A percentile compares a stretch with the other conserved stretches of the same genome.
Conservation (phyloP, 64 coral and sea anemone genomes). For the Pachyseris speciosa region DNA sequence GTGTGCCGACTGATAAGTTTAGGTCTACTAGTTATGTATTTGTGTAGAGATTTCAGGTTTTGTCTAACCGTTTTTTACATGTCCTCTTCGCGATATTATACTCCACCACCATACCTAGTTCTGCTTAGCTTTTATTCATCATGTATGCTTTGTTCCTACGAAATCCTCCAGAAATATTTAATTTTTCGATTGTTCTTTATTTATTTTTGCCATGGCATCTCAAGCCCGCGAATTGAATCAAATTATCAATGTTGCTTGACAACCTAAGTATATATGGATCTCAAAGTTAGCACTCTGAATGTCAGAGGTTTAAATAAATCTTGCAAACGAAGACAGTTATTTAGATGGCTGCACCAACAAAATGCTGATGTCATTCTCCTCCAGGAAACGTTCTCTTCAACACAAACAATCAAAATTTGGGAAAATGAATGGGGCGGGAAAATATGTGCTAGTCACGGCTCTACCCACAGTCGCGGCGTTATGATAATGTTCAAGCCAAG, state of each 20-base stretch:
- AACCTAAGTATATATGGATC: background rate
- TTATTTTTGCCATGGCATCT: background rate
- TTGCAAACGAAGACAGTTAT: background rate
- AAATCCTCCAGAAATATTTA: background rate
- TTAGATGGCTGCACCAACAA: slow-evolving; percentile 41
- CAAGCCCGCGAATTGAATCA: background rate
- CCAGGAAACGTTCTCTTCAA: slow-evolving; percentile 22
- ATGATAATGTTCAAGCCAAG: background rate
- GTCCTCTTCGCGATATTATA: too few species aligned
- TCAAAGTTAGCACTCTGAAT: slow-evolving; percentile 2
- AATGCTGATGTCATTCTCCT: slow-evolving; percentile 3
- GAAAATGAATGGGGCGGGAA: background rate
- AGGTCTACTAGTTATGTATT: too few species aligned
- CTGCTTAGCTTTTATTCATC: too few species aligned
- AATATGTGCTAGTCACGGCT: background rate
- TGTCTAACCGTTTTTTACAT: too few species aligned
- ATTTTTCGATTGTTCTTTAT: background rate
- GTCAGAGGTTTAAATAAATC: slow-evolving; percentile 39
- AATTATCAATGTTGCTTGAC: background rate
- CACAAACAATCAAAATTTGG: background rate
- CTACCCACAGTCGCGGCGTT: background rate
- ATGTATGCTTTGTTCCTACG: background rate
- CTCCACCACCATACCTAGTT: too few species aligned
- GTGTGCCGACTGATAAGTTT: too few species aligned
- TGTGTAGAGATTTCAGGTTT: too few species aligned